phyloP scores from a whole-genome alignment of 2,113 vertebrate genomes.

The Sinocyclocheilus anshuiensis region DNA sequence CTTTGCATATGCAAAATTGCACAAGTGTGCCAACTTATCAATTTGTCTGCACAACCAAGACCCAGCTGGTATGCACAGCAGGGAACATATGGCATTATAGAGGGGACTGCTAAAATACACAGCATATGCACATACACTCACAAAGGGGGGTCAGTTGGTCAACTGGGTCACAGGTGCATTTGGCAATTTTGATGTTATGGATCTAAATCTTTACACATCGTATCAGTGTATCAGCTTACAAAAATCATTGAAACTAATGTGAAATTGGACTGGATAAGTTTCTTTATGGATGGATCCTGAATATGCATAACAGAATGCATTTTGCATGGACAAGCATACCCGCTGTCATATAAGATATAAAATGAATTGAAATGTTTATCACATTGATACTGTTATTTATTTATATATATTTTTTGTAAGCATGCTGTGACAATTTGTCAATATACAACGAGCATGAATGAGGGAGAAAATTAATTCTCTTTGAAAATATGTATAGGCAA shows the following conservation, averaged over 20 bases:
- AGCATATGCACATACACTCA: background rate
- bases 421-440: background rate
- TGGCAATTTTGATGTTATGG: background rate
- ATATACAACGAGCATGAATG: background rate
- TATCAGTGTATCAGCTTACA: background rate
- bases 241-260: background rate
- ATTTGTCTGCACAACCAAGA: background rate
- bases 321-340: too few relatives aligned
- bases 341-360: background rate
- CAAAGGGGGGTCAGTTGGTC: background rate
- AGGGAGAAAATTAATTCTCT: background rate
- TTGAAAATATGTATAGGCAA: background rate
- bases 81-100: slow-evolving; percentile 13
- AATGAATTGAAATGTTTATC: background rate
- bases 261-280: background rate
- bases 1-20: background rate
- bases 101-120: background rate
- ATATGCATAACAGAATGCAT: too few relatives aligned
- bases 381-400: background rate
- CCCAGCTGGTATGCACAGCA: slow-evolving; percentile 19
- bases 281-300: background rate
- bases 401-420: background rate
- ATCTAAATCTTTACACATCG: background rate
- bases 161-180: background rate
- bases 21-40: background rate